Base-by-base conservation (phyloP, 2,888 invertebrate genomes). In the Crepidodera aurea region DNA sequence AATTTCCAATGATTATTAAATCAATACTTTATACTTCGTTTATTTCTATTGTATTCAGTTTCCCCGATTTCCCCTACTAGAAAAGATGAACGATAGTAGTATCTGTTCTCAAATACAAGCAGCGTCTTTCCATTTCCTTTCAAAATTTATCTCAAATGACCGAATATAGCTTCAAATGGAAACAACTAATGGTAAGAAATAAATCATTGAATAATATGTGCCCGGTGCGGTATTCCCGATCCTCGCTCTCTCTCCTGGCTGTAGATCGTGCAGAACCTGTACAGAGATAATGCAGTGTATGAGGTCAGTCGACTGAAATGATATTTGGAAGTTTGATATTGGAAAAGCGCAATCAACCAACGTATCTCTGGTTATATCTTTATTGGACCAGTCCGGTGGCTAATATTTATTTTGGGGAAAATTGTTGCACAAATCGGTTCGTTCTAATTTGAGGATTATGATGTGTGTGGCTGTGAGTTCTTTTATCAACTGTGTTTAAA, bases 131-230 rank as follows among this genome's bases (percentile, higher is more conserved):
- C 48, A 48, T 48, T 48, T 48, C 29, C 48, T 48, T 46, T 48
- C 22, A 48, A 48, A 48, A 48, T 48, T 48, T 48, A 48, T 48
- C 27, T 10, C 37, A 18, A 51, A 18, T 25, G 51, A 51, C 51
- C 51, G 51, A 51, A 51, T 51, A 70, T 71, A 68, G 71, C 73
- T 73, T 70, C 71, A 73, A 73, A 73, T 75, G 73, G 73, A 73
- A 73, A 74, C 72, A 75, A 73, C 75, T 75, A 76, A 75, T 74
- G 71, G 74, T 67, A 67, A 71, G 70, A 68, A 71, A 76, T 76
- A 76, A 75, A 76, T 76, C 75, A 76, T 71, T 69, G 68, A 69
- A 71, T 72, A 75, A 75, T 75, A 75, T 71, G 71, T 65, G 69
- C 67, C 64, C 46, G 32, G 44, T 48, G 48, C 42, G 56, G 46